Percentiles rank a stretch among this genome's conserved stretches.
Conservation (phyloP, 2,797 vertebrate species). For the Clarias fuscus region DNA sequence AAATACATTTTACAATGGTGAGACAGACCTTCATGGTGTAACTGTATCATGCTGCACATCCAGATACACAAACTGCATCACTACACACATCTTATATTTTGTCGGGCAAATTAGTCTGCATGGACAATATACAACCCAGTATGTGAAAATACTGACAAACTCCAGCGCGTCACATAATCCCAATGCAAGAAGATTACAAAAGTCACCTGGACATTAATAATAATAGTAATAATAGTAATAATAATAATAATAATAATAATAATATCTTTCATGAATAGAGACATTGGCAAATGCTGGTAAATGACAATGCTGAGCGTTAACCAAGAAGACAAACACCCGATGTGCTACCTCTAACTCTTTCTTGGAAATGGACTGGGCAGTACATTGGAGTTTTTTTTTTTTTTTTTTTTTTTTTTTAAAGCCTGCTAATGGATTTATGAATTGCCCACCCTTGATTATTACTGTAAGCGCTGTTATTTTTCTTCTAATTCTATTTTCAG, state of each 20-base stretch:
- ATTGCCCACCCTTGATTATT: background rate
- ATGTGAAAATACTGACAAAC: background rate
- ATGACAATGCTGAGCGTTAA: background rate
- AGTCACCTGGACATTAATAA: background rate
- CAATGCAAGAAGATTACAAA: background rate
- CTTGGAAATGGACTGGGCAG: background rate
- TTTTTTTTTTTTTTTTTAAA: background rate
- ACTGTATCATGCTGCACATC: background rate
- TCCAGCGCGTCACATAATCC: background rate
- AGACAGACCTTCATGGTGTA: background rate
- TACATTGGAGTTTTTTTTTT: background rate
- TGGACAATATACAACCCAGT: background rate
- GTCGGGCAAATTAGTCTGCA: background rate
- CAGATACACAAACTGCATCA: background rate
- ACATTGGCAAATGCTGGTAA: background rate
- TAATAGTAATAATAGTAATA: background rate
- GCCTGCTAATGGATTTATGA: conserved; percentile 8
- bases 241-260: background rate
- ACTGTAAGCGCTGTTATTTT: background rate
- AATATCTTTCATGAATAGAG: background rate
- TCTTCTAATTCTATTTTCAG: conserved; percentile 7
- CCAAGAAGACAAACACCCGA: background rate
- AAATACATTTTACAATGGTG: background rate
- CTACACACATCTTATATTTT: background rate
- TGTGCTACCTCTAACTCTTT: background rate